Conservation (phyloP, 2,113 vertebrate genomes). For the Pituophis catenifer region DNA sequence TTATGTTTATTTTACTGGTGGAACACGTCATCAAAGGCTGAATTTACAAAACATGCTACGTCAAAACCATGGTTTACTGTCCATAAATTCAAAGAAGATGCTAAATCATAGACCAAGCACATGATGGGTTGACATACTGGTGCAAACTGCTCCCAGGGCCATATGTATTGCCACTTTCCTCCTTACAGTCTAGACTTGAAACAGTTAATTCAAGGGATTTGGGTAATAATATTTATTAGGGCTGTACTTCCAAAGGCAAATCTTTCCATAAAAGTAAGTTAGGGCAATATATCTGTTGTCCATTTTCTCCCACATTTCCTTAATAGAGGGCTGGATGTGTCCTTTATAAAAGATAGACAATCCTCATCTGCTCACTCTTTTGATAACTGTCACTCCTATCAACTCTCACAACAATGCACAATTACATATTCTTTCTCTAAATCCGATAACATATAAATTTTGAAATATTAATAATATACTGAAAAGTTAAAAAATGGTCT, state of each 20-base stretch:
- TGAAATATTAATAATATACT: neutral
- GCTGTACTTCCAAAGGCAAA: neutral
- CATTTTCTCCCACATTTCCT: neutral
- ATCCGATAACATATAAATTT: neutral
- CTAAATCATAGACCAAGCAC: neutral
- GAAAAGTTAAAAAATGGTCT: neutral
- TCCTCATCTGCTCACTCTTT: neutral
- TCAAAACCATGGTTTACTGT: neutral
- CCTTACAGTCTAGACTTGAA: neutral
- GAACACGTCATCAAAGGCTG: neutral
- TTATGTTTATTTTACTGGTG: neutral
- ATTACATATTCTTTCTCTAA: neutral
- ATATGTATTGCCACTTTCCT: neutral
- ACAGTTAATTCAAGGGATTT: neutral
- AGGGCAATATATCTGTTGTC: neutral
- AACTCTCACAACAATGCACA: neutral
- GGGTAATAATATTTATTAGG: neutral
- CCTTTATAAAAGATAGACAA: neutral
- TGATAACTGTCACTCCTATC: neutral
- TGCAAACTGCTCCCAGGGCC: neutral
- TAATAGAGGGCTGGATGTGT: neutral
- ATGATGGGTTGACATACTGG: neutral
- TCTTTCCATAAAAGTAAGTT: neutral
- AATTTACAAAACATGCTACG: neutral
- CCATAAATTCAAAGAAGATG: neutral